These are phyloP conservation scores for Catharus fuscescens DNA, from an alignment of 2,113 vertebrate genomes.

Conservation along the genomic window DNA sequence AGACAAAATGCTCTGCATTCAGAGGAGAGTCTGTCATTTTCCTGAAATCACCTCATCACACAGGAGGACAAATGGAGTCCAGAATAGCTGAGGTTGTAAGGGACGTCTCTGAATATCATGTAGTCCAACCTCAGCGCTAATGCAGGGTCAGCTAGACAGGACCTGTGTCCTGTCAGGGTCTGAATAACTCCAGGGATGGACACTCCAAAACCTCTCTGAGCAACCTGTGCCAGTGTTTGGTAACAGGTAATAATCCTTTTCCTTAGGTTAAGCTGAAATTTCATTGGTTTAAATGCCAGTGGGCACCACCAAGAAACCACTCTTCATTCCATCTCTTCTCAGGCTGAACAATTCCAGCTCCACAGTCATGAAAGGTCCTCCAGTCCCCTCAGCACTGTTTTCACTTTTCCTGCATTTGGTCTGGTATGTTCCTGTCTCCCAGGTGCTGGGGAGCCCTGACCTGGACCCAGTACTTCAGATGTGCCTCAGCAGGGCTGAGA, in stretches of 20 bases:
- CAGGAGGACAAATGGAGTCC: neutral
- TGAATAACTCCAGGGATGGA: neutral
- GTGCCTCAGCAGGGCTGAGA: neutral
- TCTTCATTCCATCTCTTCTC: neutral
- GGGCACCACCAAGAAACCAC: neutral
- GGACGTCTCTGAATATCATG: neutral
- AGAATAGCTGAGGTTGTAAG: neutral
- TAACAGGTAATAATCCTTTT: neutral
- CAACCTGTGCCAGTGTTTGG: neutral
- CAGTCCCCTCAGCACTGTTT: neutral
- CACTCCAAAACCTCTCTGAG: neutral
- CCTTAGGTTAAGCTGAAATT: neutral
- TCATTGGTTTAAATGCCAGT: neutral
- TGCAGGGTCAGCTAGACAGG: neutral
- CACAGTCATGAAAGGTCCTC: neutral
- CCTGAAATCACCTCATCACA: neutral
- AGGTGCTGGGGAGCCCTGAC: neutral
- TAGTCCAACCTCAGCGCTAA: neutral
- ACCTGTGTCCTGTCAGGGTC: neutral
- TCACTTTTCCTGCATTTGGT: neutral
- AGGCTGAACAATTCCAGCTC: neutral
- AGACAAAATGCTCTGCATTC: neutral
- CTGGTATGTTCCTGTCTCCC: neutral
- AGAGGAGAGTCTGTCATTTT: neutral
- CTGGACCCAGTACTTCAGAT: neutral